A percentile compares a stretch with the other conserved stretches of the same genome.
These are phyloP conservation scores for Tetragnatha montana DNA, from an alignment of 2,888 invertebrate genomes.

Conservation along the genomic window DNA sequence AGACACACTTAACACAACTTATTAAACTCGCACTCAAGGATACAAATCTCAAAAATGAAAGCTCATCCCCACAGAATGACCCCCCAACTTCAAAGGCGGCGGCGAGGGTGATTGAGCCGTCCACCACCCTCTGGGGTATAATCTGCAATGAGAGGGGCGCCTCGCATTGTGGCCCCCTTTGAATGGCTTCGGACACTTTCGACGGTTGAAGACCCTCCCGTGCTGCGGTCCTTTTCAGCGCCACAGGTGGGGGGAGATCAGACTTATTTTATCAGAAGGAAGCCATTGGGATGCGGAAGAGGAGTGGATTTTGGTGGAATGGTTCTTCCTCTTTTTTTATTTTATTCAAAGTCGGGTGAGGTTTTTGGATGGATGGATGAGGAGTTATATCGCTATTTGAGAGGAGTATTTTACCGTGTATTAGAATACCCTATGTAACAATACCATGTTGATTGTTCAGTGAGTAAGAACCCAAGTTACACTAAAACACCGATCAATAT, in stretches of 20 bases:
- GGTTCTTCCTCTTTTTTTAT: too few species aligned
- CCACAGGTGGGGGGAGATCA: not conserved
- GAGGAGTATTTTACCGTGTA: too few species aligned
- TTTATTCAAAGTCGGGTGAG: too few species aligned
- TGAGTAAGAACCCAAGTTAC: too few species aligned
- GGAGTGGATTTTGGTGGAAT: not conserved
- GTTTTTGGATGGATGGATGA: too few species aligned
- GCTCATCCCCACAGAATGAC: not conserved
- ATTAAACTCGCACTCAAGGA: too few species aligned
- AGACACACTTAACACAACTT: too few species aligned
- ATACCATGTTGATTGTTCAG: too few species aligned
- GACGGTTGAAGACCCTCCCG: not conserved
- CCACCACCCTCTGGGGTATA: not conserved
- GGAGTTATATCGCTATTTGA: too few species aligned
- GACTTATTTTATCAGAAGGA: constrained; percentile 9
- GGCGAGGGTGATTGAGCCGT: not conserved
- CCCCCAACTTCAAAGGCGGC: too few species aligned
- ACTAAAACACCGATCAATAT: too few species aligned
- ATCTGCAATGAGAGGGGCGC: not conserved
- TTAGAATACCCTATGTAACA: too few species aligned
- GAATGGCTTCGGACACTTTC: constrained; percentile 1
- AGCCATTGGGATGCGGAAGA: not conserved
- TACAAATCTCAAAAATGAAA: not conserved
- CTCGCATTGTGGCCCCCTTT: not conserved
- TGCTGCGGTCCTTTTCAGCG: not conserved